phyloP scores from a whole-genome alignment of 2,797 vertebrate species.

The Allobates femoralis region DNA sequence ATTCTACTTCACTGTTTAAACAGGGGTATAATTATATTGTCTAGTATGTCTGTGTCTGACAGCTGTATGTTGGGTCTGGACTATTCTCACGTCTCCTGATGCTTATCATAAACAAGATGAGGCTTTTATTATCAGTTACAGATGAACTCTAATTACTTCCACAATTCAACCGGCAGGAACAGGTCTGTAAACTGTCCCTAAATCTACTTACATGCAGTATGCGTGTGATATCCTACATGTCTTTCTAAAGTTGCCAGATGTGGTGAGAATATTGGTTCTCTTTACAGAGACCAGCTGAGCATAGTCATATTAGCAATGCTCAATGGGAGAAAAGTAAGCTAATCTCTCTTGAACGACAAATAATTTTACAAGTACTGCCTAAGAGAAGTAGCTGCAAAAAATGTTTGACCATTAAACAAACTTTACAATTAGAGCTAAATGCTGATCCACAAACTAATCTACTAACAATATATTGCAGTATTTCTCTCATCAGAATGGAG shows the following conservation, averaged over 20 bases:
- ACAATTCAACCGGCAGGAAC: slow-evolving; percentile 31
- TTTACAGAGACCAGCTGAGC: too few relatives aligned
- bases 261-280: too few relatives aligned
- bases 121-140: slow-evolving; percentile 41
- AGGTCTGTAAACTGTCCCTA: slow-evolving; percentile 27
- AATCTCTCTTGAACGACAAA: too few relatives aligned
- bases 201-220: slow-evolving; percentile 43
- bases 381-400: too few relatives aligned
- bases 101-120: slow-evolving; percentile 40
- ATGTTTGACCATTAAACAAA: too few relatives aligned
- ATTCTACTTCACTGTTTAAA: not conserved
- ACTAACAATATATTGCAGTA: not conserved
- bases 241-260: not conserved
- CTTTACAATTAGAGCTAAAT: too few relatives aligned
- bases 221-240: slow-evolving; percentile 44
- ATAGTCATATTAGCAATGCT: too few relatives aligned
- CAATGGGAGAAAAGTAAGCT: too few relatives aligned
- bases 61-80: slow-evolving; percentile 15
- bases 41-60: slow-evolving; percentile 10
- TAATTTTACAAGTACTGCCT: too few relatives aligned
- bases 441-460: too few relatives aligned
- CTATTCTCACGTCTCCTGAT: slow-evolving; percentile 52
- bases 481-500: too few relatives aligned
- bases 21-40: not conserved
- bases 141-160: slow-evolving; percentile 50